Conservation (phyloP, 2,113 vertebrate genomes). For the Ahaetulla prasina region DNA sequence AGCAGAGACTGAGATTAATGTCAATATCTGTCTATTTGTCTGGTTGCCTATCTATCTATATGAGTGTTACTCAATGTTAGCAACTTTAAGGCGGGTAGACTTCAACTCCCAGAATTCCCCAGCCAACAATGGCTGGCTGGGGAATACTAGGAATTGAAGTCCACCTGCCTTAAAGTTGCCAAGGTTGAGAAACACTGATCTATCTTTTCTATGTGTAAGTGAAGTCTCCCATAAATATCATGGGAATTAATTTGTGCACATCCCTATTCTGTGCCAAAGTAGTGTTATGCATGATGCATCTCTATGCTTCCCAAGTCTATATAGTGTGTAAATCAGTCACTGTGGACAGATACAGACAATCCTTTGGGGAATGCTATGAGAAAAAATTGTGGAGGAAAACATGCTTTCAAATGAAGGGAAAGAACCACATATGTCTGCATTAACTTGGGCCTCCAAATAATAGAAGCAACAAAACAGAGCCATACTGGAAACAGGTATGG, state of each 20-base stretch:
- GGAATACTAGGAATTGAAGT: neutral
- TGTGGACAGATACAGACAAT: constrained; percentile 44
- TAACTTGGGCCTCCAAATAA: constrained; percentile 28
- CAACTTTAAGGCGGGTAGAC: neutral
- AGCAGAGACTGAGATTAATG: constrained; percentile 11
- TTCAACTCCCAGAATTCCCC: neutral
- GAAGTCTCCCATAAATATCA: constrained; percentile 53
- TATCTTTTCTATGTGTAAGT: constrained; percentile 32
- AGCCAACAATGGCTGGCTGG: neutral
- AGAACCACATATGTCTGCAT: constrained; percentile 32
- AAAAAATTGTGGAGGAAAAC: constrained; percentile 31
- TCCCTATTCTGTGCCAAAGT: constrained; percentile 45
- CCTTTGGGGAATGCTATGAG: constrained; percentile 40
- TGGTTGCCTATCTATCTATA: neutral
- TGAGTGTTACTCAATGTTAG: neutral
- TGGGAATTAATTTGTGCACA: constrained; percentile 67
- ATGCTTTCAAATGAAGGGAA: constrained; percentile 33
- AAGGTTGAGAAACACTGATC: neutral
- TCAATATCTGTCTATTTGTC: neutral
- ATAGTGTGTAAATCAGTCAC: constrained; percentile 65
- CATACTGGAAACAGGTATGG: constrained; percentile 31
- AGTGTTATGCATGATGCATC: constrained; percentile 57
- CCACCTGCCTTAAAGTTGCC: neutral
- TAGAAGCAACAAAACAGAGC: neutral
- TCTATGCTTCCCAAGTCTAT: constrained; percentile 58